Percentiles rank a stretch among this genome's conserved stretches.
phyloP scores from a whole-genome alignment of 2,888 invertebrate species.

The Amphipoea oculea region DNA sequence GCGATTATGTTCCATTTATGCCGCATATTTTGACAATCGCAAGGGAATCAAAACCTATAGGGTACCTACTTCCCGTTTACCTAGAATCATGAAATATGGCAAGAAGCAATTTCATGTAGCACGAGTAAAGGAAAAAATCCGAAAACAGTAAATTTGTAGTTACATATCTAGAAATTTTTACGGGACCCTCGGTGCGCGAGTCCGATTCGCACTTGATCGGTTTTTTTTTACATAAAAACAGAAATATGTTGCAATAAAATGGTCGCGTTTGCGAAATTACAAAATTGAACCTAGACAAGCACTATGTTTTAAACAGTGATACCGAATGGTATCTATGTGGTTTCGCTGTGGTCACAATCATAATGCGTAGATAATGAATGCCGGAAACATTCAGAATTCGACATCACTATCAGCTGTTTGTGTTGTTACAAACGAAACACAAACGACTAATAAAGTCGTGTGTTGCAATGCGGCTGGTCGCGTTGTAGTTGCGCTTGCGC shows the following conservation, averaged over 20 bases:
- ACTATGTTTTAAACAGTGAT: constrained; percentile 6
- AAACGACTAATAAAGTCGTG: constrained; percentile 38
- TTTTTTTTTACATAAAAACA: not conserved
- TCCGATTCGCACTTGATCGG: no score
- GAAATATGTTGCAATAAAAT: not conserved
- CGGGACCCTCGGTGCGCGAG: no score
- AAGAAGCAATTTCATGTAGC: no score
- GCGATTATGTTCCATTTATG: no score
- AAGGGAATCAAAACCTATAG: no score
- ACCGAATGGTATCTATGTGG: constrained; percentile 4
- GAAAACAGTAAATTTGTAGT: no score
- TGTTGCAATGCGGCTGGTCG: constrained; percentile 56
- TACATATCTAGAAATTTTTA: no score
- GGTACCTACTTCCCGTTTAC: no score
- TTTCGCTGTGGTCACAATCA: constrained; percentile 31
- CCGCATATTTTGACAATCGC: no score
- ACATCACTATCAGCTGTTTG: constrained; percentile 58
- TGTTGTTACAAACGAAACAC: constrained; percentile 41
- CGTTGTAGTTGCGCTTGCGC: constrained; percentile 46
- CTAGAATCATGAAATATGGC: no score
- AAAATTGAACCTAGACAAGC: not conserved
- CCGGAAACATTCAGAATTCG: constrained; percentile 53
- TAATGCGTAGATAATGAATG: constrained; percentile 39
- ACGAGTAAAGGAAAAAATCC: no score
- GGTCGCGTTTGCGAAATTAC: not conserved